Evolutionary conservation across 2,113 vertebrate genomes (phyloP).

Genomic region (Sylvietta virens): DNA sequence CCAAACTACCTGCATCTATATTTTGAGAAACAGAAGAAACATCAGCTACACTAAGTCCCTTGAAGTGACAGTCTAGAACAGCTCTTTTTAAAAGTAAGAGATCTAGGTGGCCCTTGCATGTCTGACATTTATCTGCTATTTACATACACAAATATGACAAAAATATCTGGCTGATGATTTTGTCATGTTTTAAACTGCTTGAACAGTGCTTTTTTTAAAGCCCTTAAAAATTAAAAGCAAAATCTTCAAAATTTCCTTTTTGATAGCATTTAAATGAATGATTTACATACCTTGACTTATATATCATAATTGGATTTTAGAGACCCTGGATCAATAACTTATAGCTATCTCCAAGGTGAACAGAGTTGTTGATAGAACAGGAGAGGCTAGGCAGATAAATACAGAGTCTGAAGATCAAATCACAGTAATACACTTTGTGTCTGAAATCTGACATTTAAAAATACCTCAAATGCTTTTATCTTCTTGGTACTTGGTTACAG

Average conservation of each 20-base stretch:
- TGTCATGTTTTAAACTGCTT: neutral
- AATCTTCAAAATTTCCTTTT: neutral
- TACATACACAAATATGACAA: neutral
- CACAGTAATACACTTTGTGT: neutral
- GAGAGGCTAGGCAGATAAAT: slow-evolving; percentile 13
- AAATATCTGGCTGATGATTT: neutral
- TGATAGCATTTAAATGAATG: neutral
- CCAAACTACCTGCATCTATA: neutral
- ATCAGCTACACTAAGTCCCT: neutral
- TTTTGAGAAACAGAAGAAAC: neutral
- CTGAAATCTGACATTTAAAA: slow-evolving; percentile 46
- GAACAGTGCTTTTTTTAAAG: neutral
- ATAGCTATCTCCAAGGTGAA: neutral
- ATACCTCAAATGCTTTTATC: slow-evolving; percentile 12
- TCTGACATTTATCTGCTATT: neutral
- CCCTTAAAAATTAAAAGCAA: neutral
- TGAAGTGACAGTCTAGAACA: neutral
- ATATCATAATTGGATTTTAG: neutral
- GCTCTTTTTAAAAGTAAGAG: neutral
- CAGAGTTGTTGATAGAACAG: neutral
- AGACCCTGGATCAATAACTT: neutral
- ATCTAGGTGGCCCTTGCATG: neutral
- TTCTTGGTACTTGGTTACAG: neutral
- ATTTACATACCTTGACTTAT: neutral
- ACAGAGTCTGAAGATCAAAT: slow-evolving; percentile 19